Conservation (phyloP, 2,113 vertebrate genomes). For the Sula dactylatra region DNA sequence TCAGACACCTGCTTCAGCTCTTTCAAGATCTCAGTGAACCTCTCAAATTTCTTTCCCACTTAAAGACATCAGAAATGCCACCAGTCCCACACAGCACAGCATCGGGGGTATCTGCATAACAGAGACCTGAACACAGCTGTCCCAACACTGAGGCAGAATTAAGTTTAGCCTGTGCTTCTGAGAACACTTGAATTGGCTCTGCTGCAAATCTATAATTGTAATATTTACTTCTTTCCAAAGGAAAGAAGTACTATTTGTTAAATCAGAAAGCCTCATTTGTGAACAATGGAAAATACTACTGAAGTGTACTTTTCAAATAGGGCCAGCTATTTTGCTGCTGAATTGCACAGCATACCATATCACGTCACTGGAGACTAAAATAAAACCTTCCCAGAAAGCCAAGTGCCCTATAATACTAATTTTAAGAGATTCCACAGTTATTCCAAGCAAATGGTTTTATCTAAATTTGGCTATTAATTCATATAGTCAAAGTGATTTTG, state of each 20-base stretch:
- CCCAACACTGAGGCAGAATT: neutral
- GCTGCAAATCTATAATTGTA: neutral
- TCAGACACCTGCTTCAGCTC: neutral
- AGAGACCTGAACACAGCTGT: neutral
- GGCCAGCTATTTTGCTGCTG: neutral
- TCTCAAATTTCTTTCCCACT: neutral
- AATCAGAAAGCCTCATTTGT: neutral
- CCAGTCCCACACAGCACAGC: accelerated
- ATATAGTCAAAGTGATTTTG: neutral
- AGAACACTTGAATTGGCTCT: neutral
- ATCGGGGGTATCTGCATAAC: neutral
- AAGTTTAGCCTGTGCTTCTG: neutral
- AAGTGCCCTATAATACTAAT: slow-evolving; percentile 44
- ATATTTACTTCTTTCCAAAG: neutral
- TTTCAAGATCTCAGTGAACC: neutral
- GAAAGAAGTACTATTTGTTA: neutral
- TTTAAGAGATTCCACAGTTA: slow-evolving; percentile 44
- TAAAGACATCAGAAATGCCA: neutral
- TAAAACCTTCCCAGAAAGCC: slow-evolving; percentile 61
- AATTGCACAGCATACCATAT: slow-evolving; percentile 16
- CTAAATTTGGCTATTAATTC: slow-evolving; percentile 46
- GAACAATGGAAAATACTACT: slow-evolving; percentile 48
- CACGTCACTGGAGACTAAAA: slow-evolving; percentile 32
- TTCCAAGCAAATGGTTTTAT: slow-evolving; percentile 13
- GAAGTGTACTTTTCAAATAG: neutral